Conservation (phyloP, 2,113 vertebrate genomes). For the Macquaria ambigua region DNA sequence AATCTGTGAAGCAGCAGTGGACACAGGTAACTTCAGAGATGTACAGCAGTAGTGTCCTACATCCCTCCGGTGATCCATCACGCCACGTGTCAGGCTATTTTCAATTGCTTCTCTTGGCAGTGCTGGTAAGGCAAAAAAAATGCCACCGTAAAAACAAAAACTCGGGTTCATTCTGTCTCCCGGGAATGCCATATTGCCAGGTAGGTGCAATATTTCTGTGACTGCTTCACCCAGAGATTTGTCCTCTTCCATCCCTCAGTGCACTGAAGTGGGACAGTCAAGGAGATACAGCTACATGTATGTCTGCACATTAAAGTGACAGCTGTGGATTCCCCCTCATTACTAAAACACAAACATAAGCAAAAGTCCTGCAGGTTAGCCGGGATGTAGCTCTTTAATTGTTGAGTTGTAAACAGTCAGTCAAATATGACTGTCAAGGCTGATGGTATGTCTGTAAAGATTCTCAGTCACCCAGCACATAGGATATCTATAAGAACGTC, state of each 20-base stretch:
- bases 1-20: constrained; percentile 49
- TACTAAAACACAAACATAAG: constrained; percentile 30
- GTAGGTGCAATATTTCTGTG: constrained; percentile 51
- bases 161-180: constrained; percentile 62
- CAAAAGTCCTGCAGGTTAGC: neutral
- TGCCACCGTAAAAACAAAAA: constrained; percentile 55
- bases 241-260: constrained; percentile 19
- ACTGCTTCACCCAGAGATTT: constrained; percentile 30
- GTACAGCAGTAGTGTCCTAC: constrained; percentile 56
- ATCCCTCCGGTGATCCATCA: constrained; percentile 78
- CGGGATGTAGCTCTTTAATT: neutral
- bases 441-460: neutral
- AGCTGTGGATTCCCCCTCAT: constrained; percentile 44
- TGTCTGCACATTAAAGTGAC: constrained; percentile 35
- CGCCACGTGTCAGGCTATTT: constrained; percentile 55
- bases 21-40: constrained; percentile 57
- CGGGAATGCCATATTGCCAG: constrained; percentile 36
- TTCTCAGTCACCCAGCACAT: neutral
- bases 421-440: constrained; percentile 10
- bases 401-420: constrained; percentile 7
- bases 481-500: neutral
- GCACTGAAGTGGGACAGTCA: constrained; percentile 41
- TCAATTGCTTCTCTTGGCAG: constrained; percentile 60
- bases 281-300: neutral
- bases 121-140: constrained; percentile 27